Conservation (phyloP, 1,140 invertebrate genomes). For the Drosophila punjabiensis region DNA sequence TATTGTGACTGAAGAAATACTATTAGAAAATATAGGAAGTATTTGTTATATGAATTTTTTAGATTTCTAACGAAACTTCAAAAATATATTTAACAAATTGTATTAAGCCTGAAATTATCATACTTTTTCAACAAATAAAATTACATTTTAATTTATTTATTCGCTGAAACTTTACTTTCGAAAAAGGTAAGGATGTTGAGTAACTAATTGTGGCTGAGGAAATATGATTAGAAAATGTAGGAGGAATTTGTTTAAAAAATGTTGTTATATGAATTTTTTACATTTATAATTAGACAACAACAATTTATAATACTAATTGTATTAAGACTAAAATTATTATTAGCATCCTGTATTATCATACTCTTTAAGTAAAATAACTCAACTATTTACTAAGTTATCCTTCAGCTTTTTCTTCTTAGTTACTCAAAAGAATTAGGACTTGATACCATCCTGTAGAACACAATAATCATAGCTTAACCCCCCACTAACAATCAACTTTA, state of each 20-base stretch:
- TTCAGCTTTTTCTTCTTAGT: not conserved
- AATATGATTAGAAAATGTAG: not conserved
- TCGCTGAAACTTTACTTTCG: too few relatives aligned
- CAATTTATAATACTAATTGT: not conserved
- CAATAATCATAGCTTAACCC: conserved; percentile 13
- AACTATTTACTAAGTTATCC: too few relatives aligned
- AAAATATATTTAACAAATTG: too few relatives aligned
- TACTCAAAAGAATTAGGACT: not conserved
- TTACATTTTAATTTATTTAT: too few relatives aligned
- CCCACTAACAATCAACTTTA: conserved; percentile 25
- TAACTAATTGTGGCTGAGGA: too few relatives aligned
- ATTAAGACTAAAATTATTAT: not conserved
- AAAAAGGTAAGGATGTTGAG: too few relatives aligned
- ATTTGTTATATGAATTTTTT: too few relatives aligned
- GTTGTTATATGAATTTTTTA: not conserved
- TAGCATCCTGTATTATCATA: not conserved
- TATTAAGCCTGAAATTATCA: too few relatives aligned
- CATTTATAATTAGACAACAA: not conserved
- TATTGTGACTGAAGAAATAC: too few relatives aligned
- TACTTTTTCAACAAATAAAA: too few relatives aligned
- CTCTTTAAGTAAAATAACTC: not conserved
- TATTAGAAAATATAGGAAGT: too few relatives aligned
- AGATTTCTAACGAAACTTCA: too few relatives aligned
- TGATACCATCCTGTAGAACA: not conserved
- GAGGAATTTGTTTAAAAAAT: not conserved